Evolutionary conservation across 2,797 vertebrate species (phyloP), one percentile per base, ranked within the genome.

Genomic region (Scolopax rusticola): DNA sequence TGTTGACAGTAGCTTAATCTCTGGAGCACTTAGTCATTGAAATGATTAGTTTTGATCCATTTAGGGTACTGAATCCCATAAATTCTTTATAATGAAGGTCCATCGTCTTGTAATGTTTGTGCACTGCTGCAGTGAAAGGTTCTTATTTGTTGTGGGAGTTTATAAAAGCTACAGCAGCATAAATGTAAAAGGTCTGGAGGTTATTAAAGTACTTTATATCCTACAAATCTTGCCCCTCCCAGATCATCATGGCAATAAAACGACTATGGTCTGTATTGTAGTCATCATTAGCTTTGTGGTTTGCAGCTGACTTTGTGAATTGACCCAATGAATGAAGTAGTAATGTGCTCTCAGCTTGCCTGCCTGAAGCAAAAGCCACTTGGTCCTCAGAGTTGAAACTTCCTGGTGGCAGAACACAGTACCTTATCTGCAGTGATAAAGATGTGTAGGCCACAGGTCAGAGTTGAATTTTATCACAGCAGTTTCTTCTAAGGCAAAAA

Each of bases 11-110:
- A 57, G 45, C 65, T 86, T 75, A 78, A 28, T 87, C 61, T 59
- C 50, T 69, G 47, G 18, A 43, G 69, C 90, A 90, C 67, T 91
- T 76, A 41, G 77, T 81, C 76, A 90, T 84, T 92, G 54, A 75
- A 90, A 81, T 86, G 33, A 59, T 86, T 75, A 84, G 5, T 94
- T 33, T 63, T 68, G 61, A 88, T 95, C 86, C 86, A n/a, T 70
- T 96, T 90, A 84, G 51, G 40, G 7, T 54, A 19, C 63, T 67
- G 73, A 81, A 73, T 64, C 54, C 47, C 59, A 41, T 82, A 32
- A 94, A 79, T 54, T 63, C 76, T 76, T 88, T 76, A 25, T 81
- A 75, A 61, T 7, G 85, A 75, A 40, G 12, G 15, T 53, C 54
- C 76, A 36, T 84, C 51, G 8, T n/a, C 47, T 63, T 78, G 41